Evolutionary conservation across 2,797 vertebrate genomes (phyloP), one percentile per base, ranked within the genome.

Genomic region (Phataginus tetradactyla): DNA sequence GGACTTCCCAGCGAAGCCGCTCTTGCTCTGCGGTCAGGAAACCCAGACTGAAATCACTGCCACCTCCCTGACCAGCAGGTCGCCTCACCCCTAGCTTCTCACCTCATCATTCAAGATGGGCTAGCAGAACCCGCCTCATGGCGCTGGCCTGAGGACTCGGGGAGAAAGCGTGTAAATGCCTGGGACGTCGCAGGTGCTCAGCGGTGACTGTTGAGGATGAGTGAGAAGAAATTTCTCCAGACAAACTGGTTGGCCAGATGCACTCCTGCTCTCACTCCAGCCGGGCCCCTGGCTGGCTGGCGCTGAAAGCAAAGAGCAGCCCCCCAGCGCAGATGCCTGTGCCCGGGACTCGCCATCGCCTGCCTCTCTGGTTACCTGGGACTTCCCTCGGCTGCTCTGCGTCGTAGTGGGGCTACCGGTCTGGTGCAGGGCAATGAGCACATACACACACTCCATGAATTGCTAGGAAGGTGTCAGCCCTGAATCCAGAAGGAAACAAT

Each of bases 251-350:
- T 39, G 27, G 69, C 63, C 88, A 45, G 37, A 18, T 3, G 49
- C 63, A n/a, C 9, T 29, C 53, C 12, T 11, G 17, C 51, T 13
- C 27, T 25, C 61, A 27, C 27, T 39, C 42, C 20, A 20, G n/a
- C 63, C 15, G 34, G 45, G 17, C 34, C 15, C 32, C 21, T 27
- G 61, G 59, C 9, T 25, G 57, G 69, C 84, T 25, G 7, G 5
- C 25, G 21, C 88, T 34, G 20, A 39, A 32, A 53, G 15, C 59
- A 49, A 77, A 77, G 51, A 49, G 21, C 18, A 66, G 14, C 45
- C 39, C 4, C 25, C 6, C 25, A 2, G 32, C 0, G 1, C 21
- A 57, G 37, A 23, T 21, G 27, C 64, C 49, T 11, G 4, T 1
- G 0, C 32, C 39, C 3, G 17, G 66, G 27, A 15, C 34, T 39